These are phyloP conservation scores for Mythimna lalbum DNA, from an alignment of 2,888 invertebrate species.

Conservation along the genomic window DNA sequence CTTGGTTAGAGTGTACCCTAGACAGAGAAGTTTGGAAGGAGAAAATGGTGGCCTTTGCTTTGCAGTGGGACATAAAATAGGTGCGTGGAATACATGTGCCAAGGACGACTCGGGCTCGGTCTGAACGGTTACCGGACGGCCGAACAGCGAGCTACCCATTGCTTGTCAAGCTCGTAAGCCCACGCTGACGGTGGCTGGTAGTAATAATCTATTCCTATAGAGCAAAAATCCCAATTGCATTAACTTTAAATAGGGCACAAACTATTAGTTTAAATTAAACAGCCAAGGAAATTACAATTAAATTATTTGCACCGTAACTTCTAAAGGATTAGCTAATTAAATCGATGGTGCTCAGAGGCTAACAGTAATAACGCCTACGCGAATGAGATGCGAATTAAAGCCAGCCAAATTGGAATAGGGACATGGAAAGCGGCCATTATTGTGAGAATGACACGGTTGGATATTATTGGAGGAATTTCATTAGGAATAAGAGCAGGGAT, in stretches of 20 bases:
- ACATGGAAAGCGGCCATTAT: slow-evolving; percentile 51
- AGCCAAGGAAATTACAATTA: slow-evolving; percentile 50
- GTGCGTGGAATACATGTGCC: no score
- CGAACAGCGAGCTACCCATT: no score
- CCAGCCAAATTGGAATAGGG: slow-evolving; percentile 53
- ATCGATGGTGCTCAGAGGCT: slow-evolving; percentile 61
- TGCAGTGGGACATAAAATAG: no score
- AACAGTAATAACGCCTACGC: slow-evolving; percentile 60
- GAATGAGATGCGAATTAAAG: slow-evolving; percentile 59
- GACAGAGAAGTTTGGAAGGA: no score
- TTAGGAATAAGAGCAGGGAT: slow-evolving; percentile 37
- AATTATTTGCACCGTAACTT: slow-evolving; percentile 59
- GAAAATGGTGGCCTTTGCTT: no score
- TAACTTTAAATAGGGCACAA: slow-evolving; percentile 48
- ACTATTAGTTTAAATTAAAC: slow-evolving; percentile 62
- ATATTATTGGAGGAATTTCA: slow-evolving; percentile 56
- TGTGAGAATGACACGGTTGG: slow-evolving; percentile 49
- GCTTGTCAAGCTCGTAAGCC: no score
- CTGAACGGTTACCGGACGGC: no score
- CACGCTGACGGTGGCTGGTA: no score
- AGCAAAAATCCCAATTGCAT: slow-evolving; percentile 37
- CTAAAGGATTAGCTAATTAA: slow-evolving; percentile 63
- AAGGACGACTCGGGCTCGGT: no score
- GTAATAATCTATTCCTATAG: slow-evolving; percentile 1
- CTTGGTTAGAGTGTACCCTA: no score